Percentiles rank a stretch among this genome's conserved stretches.
These are phyloP conservation scores for Carduelis carduelis DNA, from an alignment of 2,797 vertebrate genomes.

Conservation along the genomic window DNA sequence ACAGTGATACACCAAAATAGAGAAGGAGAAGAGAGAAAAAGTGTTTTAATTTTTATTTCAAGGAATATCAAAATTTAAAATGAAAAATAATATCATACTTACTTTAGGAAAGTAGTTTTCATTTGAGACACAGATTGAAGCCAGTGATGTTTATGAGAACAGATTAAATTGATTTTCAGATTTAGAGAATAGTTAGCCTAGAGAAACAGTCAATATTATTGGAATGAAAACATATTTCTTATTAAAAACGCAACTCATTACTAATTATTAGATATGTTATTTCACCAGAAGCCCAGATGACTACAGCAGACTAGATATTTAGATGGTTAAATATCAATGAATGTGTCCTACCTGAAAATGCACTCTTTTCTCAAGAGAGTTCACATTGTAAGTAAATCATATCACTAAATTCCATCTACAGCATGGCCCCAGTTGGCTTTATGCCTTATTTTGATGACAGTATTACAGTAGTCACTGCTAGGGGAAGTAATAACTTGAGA, in stretches of 20 bases:
- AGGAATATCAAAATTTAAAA: not conserved
- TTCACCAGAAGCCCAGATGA: not conserved
- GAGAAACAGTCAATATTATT: not conserved
- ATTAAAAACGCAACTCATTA: not conserved
- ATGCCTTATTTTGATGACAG: not conserved
- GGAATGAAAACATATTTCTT: not conserved
- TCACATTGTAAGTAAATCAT: not conserved
- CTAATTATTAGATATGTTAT: not conserved
- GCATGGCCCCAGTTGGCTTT: not conserved
- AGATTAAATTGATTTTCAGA: not conserved
- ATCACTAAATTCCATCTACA: not conserved
- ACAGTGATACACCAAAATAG: not conserved
- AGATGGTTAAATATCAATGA: not conserved
- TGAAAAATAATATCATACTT: not conserved
- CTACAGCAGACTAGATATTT: not conserved
- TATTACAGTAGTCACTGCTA: not conserved
- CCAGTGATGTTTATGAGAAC: not conserved
- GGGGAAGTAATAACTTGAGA: not conserved
- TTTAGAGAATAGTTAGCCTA: not conserved
- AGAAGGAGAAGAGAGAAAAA: not conserved
- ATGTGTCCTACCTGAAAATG: not conserved
- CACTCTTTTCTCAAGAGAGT: not conserved
- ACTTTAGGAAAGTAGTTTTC: not conserved
- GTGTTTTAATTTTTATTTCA: not conserved
- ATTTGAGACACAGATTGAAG: not conserved